These are phyloP conservation scores for Tenthredo notha DNA, from an alignment of 2,888 invertebrate genomes.

Conservation along the genomic window DNA sequence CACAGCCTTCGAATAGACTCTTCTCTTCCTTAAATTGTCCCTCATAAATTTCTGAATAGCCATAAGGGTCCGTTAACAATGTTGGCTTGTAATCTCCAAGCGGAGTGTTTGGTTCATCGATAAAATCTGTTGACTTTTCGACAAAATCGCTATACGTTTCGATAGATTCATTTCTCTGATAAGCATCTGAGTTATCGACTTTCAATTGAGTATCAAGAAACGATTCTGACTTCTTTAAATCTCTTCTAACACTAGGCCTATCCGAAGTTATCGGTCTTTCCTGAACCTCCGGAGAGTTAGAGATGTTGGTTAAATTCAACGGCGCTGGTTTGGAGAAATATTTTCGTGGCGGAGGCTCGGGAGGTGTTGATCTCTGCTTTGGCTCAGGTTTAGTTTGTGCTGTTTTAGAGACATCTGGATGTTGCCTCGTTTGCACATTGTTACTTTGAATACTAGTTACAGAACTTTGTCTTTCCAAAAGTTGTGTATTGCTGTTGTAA, in stretches of 20 bases:
- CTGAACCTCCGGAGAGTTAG: constrained; percentile 56
- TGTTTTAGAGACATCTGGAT: constrained; percentile 58
- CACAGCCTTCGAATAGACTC: constrained; percentile 64
- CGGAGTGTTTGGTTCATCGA: constrained; percentile 64
- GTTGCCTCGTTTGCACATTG: constrained; percentile 59
- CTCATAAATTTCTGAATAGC: constrained; percentile 63
- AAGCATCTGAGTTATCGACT: not conserved
- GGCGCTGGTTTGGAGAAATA: constrained; percentile 72
- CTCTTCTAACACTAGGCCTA: constrained; percentile 60
- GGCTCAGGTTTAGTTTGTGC: constrained; percentile 75
- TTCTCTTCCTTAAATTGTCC: constrained; percentile 65
- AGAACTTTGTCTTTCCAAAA: constrained; percentile 35
- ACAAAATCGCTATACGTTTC: constrained; percentile 66
- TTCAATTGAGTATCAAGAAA: constrained; percentile 39
- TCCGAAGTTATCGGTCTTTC: constrained; percentile 65
- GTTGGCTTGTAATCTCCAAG: constrained; percentile 58
- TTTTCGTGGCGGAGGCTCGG: constrained; percentile 80
- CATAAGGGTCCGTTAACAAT: constrained; percentile 63
- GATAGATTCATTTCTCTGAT: constrained; percentile 62
- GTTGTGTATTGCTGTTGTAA: not conserved
- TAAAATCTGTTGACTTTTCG: constrained; percentile 69
- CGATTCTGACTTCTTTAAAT: constrained; percentile 58
- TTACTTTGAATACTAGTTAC: constrained; percentile 46
- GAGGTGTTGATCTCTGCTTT: constrained; percentile 75
- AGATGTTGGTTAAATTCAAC: constrained; percentile 58